Percentiles rank a stretch among this genome's conserved stretches.
Evolutionary conservation across 2,888 invertebrate species (phyloP).

Genomic region (Sympetrum striolatum): DNA sequence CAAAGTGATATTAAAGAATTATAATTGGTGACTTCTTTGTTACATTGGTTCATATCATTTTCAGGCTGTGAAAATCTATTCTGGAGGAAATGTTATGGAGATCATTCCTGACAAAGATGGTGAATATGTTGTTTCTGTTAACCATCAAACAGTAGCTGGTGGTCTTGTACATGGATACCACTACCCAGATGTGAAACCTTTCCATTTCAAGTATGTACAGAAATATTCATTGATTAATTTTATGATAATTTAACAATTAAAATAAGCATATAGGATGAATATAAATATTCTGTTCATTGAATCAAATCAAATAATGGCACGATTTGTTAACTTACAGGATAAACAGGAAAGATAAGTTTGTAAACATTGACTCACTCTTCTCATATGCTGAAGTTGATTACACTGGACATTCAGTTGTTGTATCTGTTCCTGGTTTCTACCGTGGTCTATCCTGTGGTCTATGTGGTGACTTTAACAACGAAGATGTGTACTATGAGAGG

Average conservation of each 20-base stretch:
- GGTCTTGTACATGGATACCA: background rate
- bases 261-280: too few species aligned
- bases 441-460: background rate
- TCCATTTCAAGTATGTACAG: background rate
- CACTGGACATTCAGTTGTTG: conserved; percentile 3
- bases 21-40: background rate
- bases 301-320: background rate
- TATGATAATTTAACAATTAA: too few species aligned
- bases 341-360: background rate
- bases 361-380: background rate
- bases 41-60: background rate
- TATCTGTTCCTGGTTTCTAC: background rate
- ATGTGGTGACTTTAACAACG: conserved; percentile 2
- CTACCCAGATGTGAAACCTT: background rate
- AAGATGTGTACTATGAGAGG: background rate
- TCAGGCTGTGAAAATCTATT: conserved; percentile 7
- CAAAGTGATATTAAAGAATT: background rate
- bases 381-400: conserved; percentile 1
- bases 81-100: background rate
- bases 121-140: background rate
- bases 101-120: background rate
- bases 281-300: too few species aligned
- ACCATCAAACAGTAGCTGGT: background rate
- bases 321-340: background rate
- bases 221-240: background rate